phyloP scores from a whole-genome alignment of 2,113 vertebrate species.

The Sphyrna mokarran region DNA sequence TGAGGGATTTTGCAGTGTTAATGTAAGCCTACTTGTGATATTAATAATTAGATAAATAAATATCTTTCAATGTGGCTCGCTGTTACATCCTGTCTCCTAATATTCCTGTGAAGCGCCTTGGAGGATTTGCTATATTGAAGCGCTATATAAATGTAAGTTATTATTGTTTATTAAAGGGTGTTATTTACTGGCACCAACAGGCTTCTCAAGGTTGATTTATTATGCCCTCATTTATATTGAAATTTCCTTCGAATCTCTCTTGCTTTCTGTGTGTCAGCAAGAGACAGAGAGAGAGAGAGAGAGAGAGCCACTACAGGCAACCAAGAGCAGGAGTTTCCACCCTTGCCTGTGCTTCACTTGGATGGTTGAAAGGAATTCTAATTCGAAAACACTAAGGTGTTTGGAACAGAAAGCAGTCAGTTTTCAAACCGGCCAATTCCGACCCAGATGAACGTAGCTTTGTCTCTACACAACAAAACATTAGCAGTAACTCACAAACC shows the following conservation, averaged over 20 bases:
- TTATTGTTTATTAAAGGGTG: not conserved
- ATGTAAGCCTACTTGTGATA: too few species aligned
- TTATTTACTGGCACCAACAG: not conserved
- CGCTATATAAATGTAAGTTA: not conserved
- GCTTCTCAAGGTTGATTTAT: not conserved
- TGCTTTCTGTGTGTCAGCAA: not conserved
- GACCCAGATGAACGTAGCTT: not conserved
- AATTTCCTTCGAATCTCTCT: not conserved
- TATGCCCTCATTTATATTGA: not conserved
- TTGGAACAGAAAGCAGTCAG: not conserved
- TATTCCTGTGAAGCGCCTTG: not conserved
- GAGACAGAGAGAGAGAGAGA: too few species aligned
- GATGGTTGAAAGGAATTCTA: conserved; percentile 14
- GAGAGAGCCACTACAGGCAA: not conserved
- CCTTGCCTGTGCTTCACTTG: not conserved
- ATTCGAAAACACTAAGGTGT: conserved; percentile 10
- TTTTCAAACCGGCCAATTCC: not conserved
- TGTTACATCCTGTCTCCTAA: not conserved
- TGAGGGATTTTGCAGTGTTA: too few species aligned
- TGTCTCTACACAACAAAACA: not conserved
- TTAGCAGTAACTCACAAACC: not conserved
- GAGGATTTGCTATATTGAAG: not conserved
- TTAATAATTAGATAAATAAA: too few species aligned
- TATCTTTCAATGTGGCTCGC: not conserved
- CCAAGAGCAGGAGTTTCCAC: not conserved